phyloP scores from a whole-genome alignment of 2,113 vertebrate genomes.

The Osmerus eperlanus region DNA sequence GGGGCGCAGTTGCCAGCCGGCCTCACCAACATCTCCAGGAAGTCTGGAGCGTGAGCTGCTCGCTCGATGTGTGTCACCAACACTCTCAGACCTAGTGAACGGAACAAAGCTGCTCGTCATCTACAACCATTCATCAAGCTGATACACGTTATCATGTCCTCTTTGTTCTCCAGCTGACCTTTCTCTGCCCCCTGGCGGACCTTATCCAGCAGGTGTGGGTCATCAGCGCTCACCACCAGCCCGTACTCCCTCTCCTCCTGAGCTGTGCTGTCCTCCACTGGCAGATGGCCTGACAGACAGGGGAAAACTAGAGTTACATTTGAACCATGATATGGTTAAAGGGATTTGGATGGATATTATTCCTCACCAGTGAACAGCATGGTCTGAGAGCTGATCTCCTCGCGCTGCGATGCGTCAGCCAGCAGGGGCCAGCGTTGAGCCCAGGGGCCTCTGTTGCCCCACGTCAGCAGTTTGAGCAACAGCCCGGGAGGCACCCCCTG shows the following conservation, averaged over 20 bases:
- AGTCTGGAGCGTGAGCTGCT: constrained; percentile 19
- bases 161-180: constrained; percentile 54
- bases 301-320: not conserved
- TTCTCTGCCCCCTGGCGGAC: constrained; percentile 64
- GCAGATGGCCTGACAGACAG: constrained; percentile 4
- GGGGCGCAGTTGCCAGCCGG: constrained; percentile 6
- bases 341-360: not conserved
- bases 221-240: constrained; percentile 64
- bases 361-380: constrained; percentile 46
- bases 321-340: not conserved
- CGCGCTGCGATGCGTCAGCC: constrained; percentile 66
- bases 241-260: constrained; percentile 46
- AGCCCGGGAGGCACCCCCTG: constrained; percentile 51
- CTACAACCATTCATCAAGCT: not conserved
- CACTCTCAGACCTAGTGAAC: constrained; percentile 66
- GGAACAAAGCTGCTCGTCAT: not conserved
- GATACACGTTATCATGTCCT: too few species aligned
- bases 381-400: constrained; percentile 35
- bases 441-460: constrained; percentile 40
- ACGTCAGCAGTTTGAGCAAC: constrained; percentile 64
- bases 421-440: constrained; percentile 71
- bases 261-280: constrained; percentile 24
- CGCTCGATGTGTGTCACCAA: constrained; percentile 70
- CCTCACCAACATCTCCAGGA: constrained; percentile 48
- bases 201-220: constrained; percentile 64